These are phyloP conservation scores for Etheostoma nigrum DNA, from an alignment of 2,797 vertebrate genomes.

Conservation along the genomic window DNA sequence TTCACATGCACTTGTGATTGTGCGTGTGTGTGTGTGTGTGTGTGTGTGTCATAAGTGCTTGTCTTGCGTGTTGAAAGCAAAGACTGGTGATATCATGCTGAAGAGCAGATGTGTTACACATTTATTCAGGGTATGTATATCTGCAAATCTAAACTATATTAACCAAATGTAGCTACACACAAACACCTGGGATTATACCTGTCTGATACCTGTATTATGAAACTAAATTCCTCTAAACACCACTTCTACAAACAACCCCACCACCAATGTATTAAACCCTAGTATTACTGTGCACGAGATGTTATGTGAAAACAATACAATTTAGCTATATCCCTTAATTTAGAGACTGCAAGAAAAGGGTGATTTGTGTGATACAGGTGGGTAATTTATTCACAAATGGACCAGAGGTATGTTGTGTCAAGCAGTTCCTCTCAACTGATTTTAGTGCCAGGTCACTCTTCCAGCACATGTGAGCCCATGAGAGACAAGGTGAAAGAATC, in stretches of 20 bases:
- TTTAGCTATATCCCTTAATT: slow-evolving; percentile 34
- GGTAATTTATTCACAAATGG: neutral
- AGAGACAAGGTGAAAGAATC: slow-evolving; percentile 58
- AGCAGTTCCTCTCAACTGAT: slow-evolving; percentile 42
- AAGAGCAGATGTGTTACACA: slow-evolving; percentile 51
- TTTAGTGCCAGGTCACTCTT: slow-evolving; percentile 6
- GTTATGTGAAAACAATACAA: slow-evolving; percentile 25
- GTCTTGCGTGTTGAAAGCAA: slow-evolving; percentile 28
- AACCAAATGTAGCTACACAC: neutral
- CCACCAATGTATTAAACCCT: slow-evolving; percentile 15
- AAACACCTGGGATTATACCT: slow-evolving; percentile 19
- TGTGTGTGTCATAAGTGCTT: slow-evolving; percentile 13
- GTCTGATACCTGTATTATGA: slow-evolving; percentile 13
- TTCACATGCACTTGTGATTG: slow-evolving; percentile 9
- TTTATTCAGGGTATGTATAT: slow-evolving; percentile 5
- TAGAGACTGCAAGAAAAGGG: slow-evolving; percentile 16
- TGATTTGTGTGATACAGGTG: slow-evolving; percentile 9
- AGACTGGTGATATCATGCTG: slow-evolving; percentile 18
- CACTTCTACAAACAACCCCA: slow-evolving; percentile 9
- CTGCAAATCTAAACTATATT: slow-evolving; percentile 29
- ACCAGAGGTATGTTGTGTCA: slow-evolving; percentile 37
- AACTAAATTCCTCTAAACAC: slow-evolving; percentile 9
- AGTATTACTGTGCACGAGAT: slow-evolving; percentile 20
- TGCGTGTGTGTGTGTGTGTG: slow-evolving; percentile 4
- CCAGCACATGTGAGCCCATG: slow-evolving; percentile 65